Evolutionary conservation across 37 sponge, comb jelly and placozoan species (phyloP), one percentile per base, ranked within the genome.

Genomic region (Haliclona indistincta): DNA sequence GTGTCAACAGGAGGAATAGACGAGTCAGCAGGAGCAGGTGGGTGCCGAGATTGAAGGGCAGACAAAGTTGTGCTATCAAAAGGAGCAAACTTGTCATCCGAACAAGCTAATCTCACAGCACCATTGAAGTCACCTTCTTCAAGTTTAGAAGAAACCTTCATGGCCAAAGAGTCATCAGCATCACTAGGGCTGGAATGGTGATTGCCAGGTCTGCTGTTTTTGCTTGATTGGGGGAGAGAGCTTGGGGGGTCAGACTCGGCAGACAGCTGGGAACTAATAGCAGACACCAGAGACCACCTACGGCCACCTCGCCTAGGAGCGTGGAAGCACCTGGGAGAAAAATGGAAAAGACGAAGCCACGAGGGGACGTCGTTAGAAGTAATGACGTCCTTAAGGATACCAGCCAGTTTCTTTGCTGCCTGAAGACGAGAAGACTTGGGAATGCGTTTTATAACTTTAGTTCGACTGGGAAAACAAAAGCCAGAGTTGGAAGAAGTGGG

Each of bases 71-170:
- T 55, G 32, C 34, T 55, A 71, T 51, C 53, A 34, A 25, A 4
- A 32, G 55, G 54, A 37, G 72, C 72, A 3, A 71, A 2, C 3
- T 43, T 68, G 45, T 68, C 69, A 2, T 68, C 69, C 3, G 69
- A 68, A 45, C 69, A 43, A 2, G 69, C 45, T 4, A 68, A 42
- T 13, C 69, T 2, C 2, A 43, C 69, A 15, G 69, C 69, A 25
- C 42, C 42, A 25, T 8, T 68, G 44, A 38, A 38, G 25, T 68
- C 45, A 2, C 45, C 69, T 23, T 68, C 69, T 45, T 68, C 45
- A n/a, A n/a, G n/a, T n/a, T n/a, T n/a, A n/a, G n/a, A n/a, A n/a
- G n/a, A n/a, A n/a, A n/a, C n/a, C n/a, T n/a, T n/a, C n/a, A n/a
- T n/a, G n/a, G n/a, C n/a, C n/a, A n/a, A n/a, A n/a, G n/a, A n/a